A percentile compares a stretch with the other conserved stretches of the same genome.
These are phyloP conservation scores for Silurus lanzhouensis DNA, from an alignment of 2,797 vertebrate genomes.

Conservation along the genomic window DNA sequence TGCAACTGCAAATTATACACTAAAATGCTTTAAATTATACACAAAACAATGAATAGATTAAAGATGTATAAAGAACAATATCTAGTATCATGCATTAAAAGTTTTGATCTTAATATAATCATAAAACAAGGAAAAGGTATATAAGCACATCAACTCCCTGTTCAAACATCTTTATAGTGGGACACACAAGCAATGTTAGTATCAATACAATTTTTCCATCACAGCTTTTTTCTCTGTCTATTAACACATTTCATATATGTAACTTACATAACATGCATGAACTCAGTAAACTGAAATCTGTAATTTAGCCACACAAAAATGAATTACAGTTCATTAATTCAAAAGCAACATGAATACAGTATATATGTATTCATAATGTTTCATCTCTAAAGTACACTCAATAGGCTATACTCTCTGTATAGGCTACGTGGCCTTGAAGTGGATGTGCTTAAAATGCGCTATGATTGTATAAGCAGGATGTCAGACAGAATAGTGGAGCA, in stretches of 20 bases:
- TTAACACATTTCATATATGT: background rate
- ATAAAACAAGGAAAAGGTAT: background rate
- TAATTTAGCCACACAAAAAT: background rate
- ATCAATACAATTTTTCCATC: background rate
- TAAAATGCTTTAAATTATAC: background rate
- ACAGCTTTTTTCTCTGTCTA: background rate
- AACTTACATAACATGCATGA: background rate
- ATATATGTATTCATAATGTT: background rate
- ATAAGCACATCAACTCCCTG: background rate
- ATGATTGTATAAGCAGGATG: constrained; percentile 73
- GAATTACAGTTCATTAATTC: background rate
- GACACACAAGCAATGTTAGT: background rate
- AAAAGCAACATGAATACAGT: background rate
- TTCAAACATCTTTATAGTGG: background rate
- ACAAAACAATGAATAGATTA: background rate
- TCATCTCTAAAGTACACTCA: background rate
- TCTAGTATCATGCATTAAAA: background rate
- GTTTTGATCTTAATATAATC: background rate
- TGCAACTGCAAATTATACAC: background rate
- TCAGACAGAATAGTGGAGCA: constrained; percentile 68
- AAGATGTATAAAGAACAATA: background rate
- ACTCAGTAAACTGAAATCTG: background rate
- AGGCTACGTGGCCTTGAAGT: background rate
- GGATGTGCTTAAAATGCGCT: constrained; percentile 63
- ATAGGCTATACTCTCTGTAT: background rate